Evolutionary conservation across 2,888 invertebrate species (phyloP).

Genomic region (Napeogenes inachia): DNA sequence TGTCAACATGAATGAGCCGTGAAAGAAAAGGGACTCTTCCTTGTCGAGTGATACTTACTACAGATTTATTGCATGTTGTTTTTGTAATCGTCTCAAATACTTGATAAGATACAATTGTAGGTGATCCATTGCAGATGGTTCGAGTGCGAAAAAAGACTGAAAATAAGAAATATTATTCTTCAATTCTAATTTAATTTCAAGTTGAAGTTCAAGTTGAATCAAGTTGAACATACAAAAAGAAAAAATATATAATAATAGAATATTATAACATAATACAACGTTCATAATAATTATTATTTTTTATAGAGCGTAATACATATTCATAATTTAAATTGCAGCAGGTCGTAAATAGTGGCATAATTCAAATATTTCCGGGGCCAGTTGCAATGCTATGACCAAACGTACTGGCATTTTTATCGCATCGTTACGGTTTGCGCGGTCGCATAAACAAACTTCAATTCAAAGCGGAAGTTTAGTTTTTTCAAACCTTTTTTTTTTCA

Average conservation of each 20-base stretch:
- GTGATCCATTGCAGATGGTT: constrained; percentile 3
- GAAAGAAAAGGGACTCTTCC: constrained; percentile 19
- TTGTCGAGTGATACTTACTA: constrained; percentile 1
- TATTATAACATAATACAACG: too few species aligned
- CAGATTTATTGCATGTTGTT: too few species aligned
- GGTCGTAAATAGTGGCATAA: constrained; percentile 10
- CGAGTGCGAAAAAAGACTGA: not conserved
- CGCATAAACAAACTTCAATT: constrained; percentile 13
- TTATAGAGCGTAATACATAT: too few species aligned
- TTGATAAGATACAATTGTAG: too few species aligned
- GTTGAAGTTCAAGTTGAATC: too few species aligned
- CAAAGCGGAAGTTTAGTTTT: constrained; percentile 7
- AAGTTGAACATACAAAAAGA: too few species aligned
- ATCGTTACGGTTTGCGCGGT: constrained; percentile 13
- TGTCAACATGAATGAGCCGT: constrained; percentile 23
- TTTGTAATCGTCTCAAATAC: not conserved
- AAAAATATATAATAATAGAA: too few species aligned
- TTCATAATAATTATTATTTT: too few species aligned
- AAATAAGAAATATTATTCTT: too few species aligned
- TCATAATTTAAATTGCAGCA: constrained; percentile 5
- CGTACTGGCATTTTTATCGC: constrained; percentile 15
- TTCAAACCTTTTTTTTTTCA: constrained; percentile 10
- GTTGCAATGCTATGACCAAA: constrained; percentile 4
- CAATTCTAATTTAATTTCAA: not conserved
- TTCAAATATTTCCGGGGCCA: constrained; percentile 17